phyloP scores from a whole-genome alignment of 2,888 invertebrate species.

The Dolomedes plantarius region DNA sequence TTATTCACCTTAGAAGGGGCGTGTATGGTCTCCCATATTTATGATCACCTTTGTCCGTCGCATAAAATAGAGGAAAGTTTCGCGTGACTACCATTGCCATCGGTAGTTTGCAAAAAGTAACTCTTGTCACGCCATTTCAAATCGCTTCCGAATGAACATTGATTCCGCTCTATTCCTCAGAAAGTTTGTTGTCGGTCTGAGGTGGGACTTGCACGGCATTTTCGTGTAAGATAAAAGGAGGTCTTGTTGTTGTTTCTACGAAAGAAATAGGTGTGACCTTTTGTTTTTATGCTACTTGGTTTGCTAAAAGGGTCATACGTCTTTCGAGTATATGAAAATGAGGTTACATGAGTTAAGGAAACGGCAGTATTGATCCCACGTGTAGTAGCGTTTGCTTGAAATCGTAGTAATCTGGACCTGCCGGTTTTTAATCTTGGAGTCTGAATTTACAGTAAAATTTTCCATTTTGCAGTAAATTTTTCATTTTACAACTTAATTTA shows the following conservation, averaged over 20 bases:
- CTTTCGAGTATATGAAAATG: not conserved
- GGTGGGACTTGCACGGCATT: not conserved
- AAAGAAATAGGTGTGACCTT: slow-evolving; percentile 6
- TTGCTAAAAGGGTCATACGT: not conserved
- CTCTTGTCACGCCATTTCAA: slow-evolving; percentile 29
- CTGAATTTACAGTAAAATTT: too few relatives aligned
- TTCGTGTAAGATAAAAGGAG: not conserved
- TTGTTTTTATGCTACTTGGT: not conserved
- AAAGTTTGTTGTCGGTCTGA: not conserved
- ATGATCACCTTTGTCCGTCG: not conserved
- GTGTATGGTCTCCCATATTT: slow-evolving; percentile 15
- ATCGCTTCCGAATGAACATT: slow-evolving; percentile 51
- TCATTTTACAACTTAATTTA: too few relatives aligned
- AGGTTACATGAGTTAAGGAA: not conserved
- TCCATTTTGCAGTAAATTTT: too few relatives aligned
- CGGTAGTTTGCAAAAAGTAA: slow-evolving; percentile 1
- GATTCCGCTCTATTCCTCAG: not conserved
- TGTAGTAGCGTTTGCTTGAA: too few relatives aligned
- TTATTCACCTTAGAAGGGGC: slow-evolving; percentile 40
- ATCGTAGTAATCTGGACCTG: too few relatives aligned
- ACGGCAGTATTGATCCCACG: not conserved
- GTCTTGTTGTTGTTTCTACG: not conserved
- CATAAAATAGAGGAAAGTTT: slow-evolving; percentile 13
- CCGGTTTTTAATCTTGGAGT: too few relatives aligned
- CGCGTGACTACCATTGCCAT: slow-evolving; percentile 34